Evolutionary conservation across 2,888 invertebrate genomes (phyloP).

Genomic region (Anthrax anthrax): DNA sequence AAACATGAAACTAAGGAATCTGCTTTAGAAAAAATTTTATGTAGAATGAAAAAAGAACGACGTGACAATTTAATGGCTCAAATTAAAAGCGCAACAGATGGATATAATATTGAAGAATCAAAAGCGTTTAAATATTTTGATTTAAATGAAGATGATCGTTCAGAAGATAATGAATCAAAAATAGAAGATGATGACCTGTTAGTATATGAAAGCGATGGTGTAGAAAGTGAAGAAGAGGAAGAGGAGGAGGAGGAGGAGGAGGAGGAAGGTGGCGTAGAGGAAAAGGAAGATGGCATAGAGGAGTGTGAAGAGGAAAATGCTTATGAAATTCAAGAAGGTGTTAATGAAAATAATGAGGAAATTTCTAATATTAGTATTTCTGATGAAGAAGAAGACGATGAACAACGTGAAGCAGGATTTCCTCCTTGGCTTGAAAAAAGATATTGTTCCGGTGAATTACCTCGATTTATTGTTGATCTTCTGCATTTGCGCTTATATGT

Average conservation of each 20-base stretch:
- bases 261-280: neutral
- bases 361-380: constrained; percentile 7
- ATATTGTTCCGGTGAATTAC: constrained; percentile 45
- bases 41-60: constrained; percentile 41
- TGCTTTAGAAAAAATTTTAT: constrained; percentile 52
- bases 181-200: constrained; percentile 17
- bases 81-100: constrained; percentile 47
- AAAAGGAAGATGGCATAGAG: neutral
- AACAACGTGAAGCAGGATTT: constrained; percentile 18
- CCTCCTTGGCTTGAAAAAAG: constrained; percentile 53
- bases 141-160: constrained; percentile 15
- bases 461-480: constrained; percentile 54
- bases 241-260: neutral
- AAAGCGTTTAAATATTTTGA: constrained; percentile 45
- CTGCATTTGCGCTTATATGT: constrained; percentile 48
- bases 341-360: constrained; percentile 11
- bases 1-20: constrained; percentile 52
- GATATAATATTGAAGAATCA: constrained; percentile 46
- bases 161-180: constrained; percentile 8
- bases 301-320: constrained; percentile 5
- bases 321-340: constrained; percentile 1
- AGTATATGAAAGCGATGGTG: constrained; percentile 15
- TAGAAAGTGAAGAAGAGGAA: neutral
- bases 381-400: constrained; percentile 6
- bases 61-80: constrained; percentile 40